Base-by-base conservation (phyloP, 2,113 vertebrate species). In the Scomber scombrus region DNA sequence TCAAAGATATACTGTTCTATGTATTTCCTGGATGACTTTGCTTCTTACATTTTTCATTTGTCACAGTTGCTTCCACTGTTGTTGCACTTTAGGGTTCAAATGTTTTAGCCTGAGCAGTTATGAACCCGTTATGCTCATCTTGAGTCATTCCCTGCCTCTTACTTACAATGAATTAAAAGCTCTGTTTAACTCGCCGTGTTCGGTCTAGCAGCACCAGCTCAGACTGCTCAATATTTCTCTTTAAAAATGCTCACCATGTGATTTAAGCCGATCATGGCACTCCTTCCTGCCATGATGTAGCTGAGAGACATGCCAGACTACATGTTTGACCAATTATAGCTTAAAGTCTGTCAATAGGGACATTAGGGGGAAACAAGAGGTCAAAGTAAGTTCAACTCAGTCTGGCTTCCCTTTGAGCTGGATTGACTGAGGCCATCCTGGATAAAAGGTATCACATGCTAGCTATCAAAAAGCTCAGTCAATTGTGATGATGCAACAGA, bases 311-410 rank as follows among this genome's bases (percentile, higher is more conserved):
- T 34, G 40, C 56, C 61, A 57, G 51, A 23, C 18, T n/a, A 46
- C 57, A 54, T 7, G 29, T 62, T 16, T 54, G 56, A 52, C 47
- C 67, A n/a, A 31, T 47, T 62, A 31, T 54, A 58, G 47, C 13
- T 52, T 13, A n/a, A 18, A 71, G 76, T 64, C 26, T 55, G 52
- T 60, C 52, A 57, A 6, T 23, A 2, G 29, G 63, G 29, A 16
- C 16, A 34, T 4, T 23, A 2, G 29, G 63, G 29, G 15, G 10
- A 34, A 34, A 5, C 31, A 34, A 34, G 5, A 34, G 3, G 23
- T 26, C 23, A 3, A 26, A 26, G 2, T 26, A 3, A 26, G 23
- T 26, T 26, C 23, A 26, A 26, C 23, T 26, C 23, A 26, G 23
- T 26, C 23, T 26, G 31, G 31, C 31, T 34, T 34, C 31, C 7